Evolutionary conservation across 2,888 invertebrate species (phyloP), one percentile per base, ranked within the genome.

Genomic region (Noctuana brunneofusca): DNA sequence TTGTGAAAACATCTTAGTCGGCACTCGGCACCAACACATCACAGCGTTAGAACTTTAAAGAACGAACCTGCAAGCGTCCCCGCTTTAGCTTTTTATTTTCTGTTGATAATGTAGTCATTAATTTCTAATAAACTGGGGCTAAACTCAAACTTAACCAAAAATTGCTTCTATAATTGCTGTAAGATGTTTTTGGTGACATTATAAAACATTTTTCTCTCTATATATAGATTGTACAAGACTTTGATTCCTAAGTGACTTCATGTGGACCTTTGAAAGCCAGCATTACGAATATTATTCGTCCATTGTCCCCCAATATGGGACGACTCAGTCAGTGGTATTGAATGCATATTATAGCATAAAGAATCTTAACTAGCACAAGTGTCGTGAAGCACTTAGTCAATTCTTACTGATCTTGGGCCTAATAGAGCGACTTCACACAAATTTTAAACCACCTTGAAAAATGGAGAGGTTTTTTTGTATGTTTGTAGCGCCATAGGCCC

Each of bases 271-370:
- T 62, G 16, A 27, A 52, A 49, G 55, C 38, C 38, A 49, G 41
- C 55, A 49, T 46, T 32, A 62, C 60, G 66, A 66, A 62, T 68
- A 68, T 77, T 73, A 79, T 79, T 76, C 75, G 70, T 66, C 85
- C 77, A 87, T 89, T 89, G 87, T 89, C 82, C 83, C 80, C 87
- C 80, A 85, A 86, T 88, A 84, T 80, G 74, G 83, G 80, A 66
- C 76, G 73, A 71, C 78, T 76, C 74, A 77, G 68, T 74, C 73
- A 65, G 71, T 46, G 46, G 53, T 38, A 54, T 54, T 71, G 56
- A 71, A 79, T 80, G 79, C 79, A 55, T 60, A 62, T 79, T 76
- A 78, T 63, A 71, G 73, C 71, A 81, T 81, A 81, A 83, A 78
- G 73, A 79, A 74, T 71, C 73, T 67, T 71, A 65, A 67, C 68